Evolutionary conservation across 2,888 invertebrate species (phyloP).

Genomic region (Laothoe populi): DNA sequence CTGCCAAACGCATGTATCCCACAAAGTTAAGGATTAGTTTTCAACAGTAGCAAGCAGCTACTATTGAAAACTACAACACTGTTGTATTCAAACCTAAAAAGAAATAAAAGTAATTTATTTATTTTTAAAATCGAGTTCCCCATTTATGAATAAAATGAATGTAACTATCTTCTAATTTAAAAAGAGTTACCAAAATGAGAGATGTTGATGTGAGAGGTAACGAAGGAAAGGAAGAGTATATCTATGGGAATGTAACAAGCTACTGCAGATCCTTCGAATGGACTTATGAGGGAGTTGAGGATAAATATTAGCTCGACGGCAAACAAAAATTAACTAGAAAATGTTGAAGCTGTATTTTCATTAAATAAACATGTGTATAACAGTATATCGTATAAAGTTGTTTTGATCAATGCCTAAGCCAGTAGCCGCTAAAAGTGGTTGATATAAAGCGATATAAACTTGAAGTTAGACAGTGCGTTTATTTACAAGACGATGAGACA

Average conservation of each 20-base stretch:
- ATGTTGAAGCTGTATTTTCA: too few relatives aligned
- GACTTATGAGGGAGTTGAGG: too few relatives aligned
- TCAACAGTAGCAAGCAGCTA: background rate
- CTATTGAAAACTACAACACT: constrained; percentile 6
- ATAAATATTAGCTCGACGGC: too few relatives aligned
- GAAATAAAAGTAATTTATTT: background rate
- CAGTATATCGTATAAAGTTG: constrained; percentile 65
- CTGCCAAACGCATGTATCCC: constrained; percentile 3
- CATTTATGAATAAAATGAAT: too few relatives aligned
- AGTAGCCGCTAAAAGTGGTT: constrained; percentile 53
- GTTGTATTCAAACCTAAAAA: background rate
- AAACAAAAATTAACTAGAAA: too few relatives aligned
- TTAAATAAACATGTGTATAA: constrained; percentile 43
- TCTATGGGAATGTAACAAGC: too few relatives aligned
- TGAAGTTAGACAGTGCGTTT: constrained; percentile 60
- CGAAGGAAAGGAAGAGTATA: too few relatives aligned
- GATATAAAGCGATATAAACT: constrained; percentile 57
- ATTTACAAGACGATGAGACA: constrained; percentile 68
- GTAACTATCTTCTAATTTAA: too few relatives aligned
- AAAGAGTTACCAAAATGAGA: too few relatives aligned
- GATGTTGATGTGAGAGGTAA: too few relatives aligned
- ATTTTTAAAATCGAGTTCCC: too few relatives aligned
- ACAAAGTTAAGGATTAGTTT: constrained; percentile 8
- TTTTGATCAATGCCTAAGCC: constrained; percentile 54
- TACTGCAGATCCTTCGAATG: too few relatives aligned